Conservation (phyloP, 2,888 invertebrate species). For the Parnassius orleans region DNA sequence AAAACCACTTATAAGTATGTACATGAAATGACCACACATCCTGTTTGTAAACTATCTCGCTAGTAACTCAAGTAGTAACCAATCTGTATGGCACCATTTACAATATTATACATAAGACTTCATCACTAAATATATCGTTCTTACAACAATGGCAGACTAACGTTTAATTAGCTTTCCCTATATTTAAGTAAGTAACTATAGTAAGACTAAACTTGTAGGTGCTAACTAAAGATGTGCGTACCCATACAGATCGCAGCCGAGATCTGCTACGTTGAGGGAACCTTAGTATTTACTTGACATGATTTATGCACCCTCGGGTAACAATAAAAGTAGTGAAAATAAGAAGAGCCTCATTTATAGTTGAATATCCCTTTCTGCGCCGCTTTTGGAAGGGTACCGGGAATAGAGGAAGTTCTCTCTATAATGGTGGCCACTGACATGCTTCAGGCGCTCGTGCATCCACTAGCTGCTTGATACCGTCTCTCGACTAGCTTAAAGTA, state of each 20-base stretch:
- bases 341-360: constrained; percentile 34
- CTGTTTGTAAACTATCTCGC: constrained; percentile 4
- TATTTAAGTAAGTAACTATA: too few species aligned
- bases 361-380: constrained; percentile 32
- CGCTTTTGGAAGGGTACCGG: constrained; percentile 33
- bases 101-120: too few species aligned
- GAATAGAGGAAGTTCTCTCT: constrained; percentile 39
- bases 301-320: constrained; percentile 52
- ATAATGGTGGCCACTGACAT: constrained; percentile 42
- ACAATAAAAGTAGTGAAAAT: constrained; percentile 44
- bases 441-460: constrained; percentile 66
- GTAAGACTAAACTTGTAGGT: too few species aligned
- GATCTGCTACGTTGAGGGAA: constrained; percentile 53
- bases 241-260: constrained; percentile 44
- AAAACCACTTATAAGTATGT: constrained; percentile 6
- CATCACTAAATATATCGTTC: too few species aligned
- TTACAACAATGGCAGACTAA: too few species aligned
- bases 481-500: constrained; percentile 52
- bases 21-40: constrained; percentile 13
- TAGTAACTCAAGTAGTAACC: not conserved
- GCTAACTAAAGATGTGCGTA: constrained; percentile 40
- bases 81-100: too few species aligned
- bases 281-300: constrained; percentile 55
- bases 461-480: constrained; percentile 55
- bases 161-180: too few species aligned